Percentiles rank a stretch among this genome's conserved stretches.
phyloP scores from a whole-genome alignment of 2,888 invertebrate genomes.

The Agrochola circellaris region DNA sequence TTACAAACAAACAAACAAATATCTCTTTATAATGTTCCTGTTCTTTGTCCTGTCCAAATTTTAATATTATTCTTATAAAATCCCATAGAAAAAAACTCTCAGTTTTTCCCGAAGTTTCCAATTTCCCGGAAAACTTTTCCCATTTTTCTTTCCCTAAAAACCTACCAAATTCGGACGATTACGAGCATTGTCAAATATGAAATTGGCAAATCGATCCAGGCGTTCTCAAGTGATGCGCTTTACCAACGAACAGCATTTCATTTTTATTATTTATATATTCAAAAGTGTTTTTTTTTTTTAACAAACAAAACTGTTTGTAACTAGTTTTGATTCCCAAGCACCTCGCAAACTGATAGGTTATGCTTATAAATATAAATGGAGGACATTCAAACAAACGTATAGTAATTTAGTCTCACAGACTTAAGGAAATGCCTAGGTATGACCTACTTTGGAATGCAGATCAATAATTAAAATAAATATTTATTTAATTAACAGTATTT shows the following conservation, averaged over 20 bases:
- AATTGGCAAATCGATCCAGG: no score
- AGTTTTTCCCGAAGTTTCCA: neutral
- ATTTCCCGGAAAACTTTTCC: no score
- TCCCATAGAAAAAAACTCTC: no score
- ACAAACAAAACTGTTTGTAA: neutral
- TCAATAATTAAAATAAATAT: constrained; percentile 49
- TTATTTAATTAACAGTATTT: constrained; percentile 56
- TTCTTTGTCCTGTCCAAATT: no score
- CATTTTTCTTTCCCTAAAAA: neutral
- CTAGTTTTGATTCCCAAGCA: neutral
- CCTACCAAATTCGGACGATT: no score
- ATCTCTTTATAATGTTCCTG: no score
- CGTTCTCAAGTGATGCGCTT: no score
- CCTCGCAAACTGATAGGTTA: constrained; percentile 20
- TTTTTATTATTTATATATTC: neutral
- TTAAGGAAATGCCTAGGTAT: constrained; percentile 16
- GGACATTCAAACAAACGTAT: constrained; percentile 35
- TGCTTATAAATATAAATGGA: constrained; percentile 43
- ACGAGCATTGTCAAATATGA: no score
- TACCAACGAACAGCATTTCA: neutral
- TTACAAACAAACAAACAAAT: no score
- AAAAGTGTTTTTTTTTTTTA: neutral
- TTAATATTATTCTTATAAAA: no score
- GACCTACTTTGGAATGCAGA: constrained; percentile 32
- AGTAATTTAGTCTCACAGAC: constrained; percentile 9